Conservation (phyloP, 2,113 vertebrate genomes). For the Indicator indicator region DNA sequence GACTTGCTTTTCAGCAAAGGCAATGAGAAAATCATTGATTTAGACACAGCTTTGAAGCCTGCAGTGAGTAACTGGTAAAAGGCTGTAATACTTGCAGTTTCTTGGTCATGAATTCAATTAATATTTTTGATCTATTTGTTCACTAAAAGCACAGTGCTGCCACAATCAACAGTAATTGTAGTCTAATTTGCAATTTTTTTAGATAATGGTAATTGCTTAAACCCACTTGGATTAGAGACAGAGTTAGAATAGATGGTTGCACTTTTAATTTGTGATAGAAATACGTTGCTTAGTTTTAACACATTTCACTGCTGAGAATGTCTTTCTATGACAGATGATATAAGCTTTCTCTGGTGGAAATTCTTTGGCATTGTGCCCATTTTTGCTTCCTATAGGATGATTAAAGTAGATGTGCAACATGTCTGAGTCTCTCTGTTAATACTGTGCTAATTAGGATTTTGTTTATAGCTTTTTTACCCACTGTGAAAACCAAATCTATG, state of each 20-base stretch:
- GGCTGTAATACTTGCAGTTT: not conserved
- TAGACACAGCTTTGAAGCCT: not conserved
- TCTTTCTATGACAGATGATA: not conserved
- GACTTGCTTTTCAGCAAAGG: constrained; percentile 9
- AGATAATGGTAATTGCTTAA: constrained; percentile 42
- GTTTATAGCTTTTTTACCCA: not conserved
- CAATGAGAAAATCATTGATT: not conserved
- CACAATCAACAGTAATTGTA: constrained; percentile 21
- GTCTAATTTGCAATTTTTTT: constrained; percentile 42
- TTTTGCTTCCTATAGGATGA: not conserved
- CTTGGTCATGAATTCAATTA: constrained; percentile 41
- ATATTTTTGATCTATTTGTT: constrained; percentile 50
- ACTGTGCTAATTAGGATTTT: not conserved
- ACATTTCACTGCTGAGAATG: not conserved
- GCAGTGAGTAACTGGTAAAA: not conserved
- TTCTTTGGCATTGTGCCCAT: not conserved
- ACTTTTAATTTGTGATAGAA: constrained; percentile 18
- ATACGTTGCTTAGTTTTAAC: not conserved
- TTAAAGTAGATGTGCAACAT: not conserved
- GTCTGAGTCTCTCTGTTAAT: not conserved
- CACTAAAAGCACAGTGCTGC: not conserved
- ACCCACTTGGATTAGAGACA: not conserved
- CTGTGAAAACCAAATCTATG: not conserved
- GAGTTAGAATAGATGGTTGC: constrained; percentile 8
- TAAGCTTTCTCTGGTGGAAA: not conserved